phyloP scores from a whole-genome alignment of 2,888 invertebrate genomes.

The Watsonalla binaria region DNA sequence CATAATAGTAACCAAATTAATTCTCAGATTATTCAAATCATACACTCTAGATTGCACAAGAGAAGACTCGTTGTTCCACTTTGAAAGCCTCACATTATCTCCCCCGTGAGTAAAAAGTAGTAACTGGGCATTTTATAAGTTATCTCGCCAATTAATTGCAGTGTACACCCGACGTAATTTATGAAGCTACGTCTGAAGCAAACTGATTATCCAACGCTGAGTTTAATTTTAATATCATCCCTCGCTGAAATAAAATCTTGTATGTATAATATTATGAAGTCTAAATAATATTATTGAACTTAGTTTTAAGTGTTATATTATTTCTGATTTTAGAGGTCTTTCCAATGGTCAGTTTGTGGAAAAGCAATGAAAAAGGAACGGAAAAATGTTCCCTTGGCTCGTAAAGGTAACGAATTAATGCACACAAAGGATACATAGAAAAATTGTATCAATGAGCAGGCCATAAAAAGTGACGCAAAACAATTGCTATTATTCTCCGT shows the following conservation, averaged over 20 bases:
- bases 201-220: background rate
- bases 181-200: background rate
- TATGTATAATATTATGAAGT: background rate
- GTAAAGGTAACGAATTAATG: too few species aligned
- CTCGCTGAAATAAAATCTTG: background rate
- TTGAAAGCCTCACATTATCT: background rate
- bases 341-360: background rate
- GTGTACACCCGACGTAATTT: background rate
- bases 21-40: too few species aligned
- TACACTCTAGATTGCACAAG: too few species aligned
- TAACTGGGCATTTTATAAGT: background rate
- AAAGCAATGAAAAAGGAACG: too few species aligned
- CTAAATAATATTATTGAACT: too few species aligned
- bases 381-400: too few species aligned
- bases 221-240: background rate
- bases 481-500: slow-evolving; percentile 70
- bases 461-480: slow-evolving; percentile 66
- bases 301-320: too few species aligned
- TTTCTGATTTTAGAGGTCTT: background rate
- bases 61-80: background rate
- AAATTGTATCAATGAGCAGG: slow-evolving; percentile 58
- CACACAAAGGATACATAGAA: slow-evolving; percentile 13
- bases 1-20: too few species aligned
- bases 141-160: background rate
- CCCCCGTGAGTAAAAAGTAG: background rate